Evolutionary conservation across 2,888 invertebrate species (phyloP).

Genomic region (Watsonalla cultraria): DNA sequence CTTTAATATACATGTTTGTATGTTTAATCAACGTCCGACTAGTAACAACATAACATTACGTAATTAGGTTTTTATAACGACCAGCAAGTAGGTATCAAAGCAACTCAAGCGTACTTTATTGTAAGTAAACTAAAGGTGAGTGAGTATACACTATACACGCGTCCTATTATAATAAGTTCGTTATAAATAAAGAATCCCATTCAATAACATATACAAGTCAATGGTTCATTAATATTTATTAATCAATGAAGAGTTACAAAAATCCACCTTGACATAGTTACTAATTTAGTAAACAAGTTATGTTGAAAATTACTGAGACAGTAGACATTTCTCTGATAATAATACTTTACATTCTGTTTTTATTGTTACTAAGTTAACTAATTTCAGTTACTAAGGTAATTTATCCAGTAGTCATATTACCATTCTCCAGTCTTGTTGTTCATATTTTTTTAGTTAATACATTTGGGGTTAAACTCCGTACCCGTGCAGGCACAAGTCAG

Average conservation of each 20-base stretch:
- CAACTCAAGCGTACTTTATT: conserved; percentile 20
- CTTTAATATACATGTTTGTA: too few species aligned
- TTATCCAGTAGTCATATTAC: too few species aligned
- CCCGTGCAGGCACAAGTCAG: too few species aligned
- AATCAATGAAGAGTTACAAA: conserved; percentile 3
- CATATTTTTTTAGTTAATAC: too few species aligned
- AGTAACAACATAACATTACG: conserved; percentile 32
- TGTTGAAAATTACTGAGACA: too few species aligned
- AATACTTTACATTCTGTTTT: too few species aligned
- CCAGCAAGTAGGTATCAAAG: conserved; percentile 37
- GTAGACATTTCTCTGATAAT: too few species aligned
- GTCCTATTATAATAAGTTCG: neutral
- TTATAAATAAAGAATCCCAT: neutral
- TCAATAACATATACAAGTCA: neutral
- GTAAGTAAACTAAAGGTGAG: neutral
- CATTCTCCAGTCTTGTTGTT: too few species aligned
- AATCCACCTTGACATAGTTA: conserved; percentile 3
- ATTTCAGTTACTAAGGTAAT: too few species aligned
- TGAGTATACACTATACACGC: neutral
- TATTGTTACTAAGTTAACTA: too few species aligned
- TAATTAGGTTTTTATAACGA: conserved; percentile 38
- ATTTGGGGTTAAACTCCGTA: too few species aligned
- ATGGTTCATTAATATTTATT: neutral
- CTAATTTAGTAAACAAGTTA: neutral
- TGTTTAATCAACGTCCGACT: conserved; percentile 1